Conservation (phyloP, 2,888 invertebrate genomes). For the Hedya salicella region DNA sequence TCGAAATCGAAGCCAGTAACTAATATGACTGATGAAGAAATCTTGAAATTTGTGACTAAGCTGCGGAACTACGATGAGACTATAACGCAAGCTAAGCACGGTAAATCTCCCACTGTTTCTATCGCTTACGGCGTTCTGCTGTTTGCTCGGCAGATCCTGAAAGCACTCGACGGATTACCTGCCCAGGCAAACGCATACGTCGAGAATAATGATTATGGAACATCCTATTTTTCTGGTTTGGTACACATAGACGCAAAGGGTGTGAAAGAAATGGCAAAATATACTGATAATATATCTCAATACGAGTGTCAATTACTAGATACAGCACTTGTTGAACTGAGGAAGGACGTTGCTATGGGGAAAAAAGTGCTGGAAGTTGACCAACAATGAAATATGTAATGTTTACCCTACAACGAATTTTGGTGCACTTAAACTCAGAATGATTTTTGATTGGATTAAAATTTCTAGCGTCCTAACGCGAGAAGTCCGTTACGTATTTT, state of each 20-base stretch:
- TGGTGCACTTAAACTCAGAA: not conserved
- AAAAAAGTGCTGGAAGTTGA: conserved; percentile 64
- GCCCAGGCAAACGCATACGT: conserved; percentile 62
- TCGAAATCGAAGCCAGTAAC: conserved; percentile 87
- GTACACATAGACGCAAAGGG: conserved; percentile 62
- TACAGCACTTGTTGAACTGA: conserved; percentile 59
- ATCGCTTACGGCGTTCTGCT: conserved; percentile 87
- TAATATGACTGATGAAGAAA: conserved; percentile 72
- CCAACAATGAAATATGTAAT: conserved; percentile 33
- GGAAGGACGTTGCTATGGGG: conserved; percentile 64
- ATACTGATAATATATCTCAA: conserved; percentile 56
- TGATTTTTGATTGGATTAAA: not conserved
- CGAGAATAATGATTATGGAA: conserved; percentile 74
- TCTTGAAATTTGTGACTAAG: conserved; percentile 64
- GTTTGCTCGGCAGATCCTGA: conserved; percentile 84
- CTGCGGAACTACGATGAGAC: conserved; percentile 86
- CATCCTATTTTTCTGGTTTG: conserved; percentile 65
- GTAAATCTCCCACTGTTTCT: conserved; percentile 85
- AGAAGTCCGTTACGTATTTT: no score
- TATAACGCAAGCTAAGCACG: conserved; percentile 87
- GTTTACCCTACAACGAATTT: not conserved
- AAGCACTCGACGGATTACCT: conserved; percentile 68
- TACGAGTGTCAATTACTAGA: conserved; percentile 67
- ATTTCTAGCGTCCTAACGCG: not conserved
- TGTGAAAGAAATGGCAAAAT: conserved; percentile 63